These are phyloP conservation scores for Spisula solida DNA, from an alignment of 2,888 invertebrate species.

Conservation along the genomic window DNA sequence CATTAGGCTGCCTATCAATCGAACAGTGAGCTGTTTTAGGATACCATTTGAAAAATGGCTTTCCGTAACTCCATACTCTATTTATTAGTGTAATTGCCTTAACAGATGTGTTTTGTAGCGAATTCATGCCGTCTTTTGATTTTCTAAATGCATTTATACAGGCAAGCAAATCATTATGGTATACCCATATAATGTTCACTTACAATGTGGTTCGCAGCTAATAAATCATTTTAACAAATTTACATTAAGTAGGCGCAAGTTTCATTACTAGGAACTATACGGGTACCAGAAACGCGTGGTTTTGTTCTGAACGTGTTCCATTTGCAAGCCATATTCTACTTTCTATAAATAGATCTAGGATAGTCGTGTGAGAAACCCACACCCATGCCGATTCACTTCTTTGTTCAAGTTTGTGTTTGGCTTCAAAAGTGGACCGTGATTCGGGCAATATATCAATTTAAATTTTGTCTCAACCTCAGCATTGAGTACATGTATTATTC, in stretches of 20 bases:
- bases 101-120: constrained; percentile 60
- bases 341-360: not conserved
- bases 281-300: not conserved
- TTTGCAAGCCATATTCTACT: not conserved
- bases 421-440: too few relatives aligned
- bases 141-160: constrained; percentile 52
- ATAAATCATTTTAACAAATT: constrained; percentile 34
- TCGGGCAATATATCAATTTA: too few relatives aligned
- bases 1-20: constrained; percentile 70
- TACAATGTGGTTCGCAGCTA: not conserved
- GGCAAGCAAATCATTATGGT: constrained; percentile 48
- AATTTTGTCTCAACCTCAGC: too few relatives aligned
- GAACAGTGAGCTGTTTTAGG: constrained; percentile 41
- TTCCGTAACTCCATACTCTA: constrained; percentile 61
- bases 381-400: not conserved
- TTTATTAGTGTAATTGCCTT: constrained; percentile 56
- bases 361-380: not conserved
- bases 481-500: too few relatives aligned
- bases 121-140: constrained; percentile 50
- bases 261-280: constrained; percentile 10
- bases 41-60: constrained; percentile 70
- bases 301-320: not conserved
- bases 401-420: not conserved
- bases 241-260: constrained; percentile 24
- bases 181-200: constrained; percentile 50